phyloP scores from a whole-genome alignment of 2,113 vertebrate species.

The Lagopus muta region DNA sequence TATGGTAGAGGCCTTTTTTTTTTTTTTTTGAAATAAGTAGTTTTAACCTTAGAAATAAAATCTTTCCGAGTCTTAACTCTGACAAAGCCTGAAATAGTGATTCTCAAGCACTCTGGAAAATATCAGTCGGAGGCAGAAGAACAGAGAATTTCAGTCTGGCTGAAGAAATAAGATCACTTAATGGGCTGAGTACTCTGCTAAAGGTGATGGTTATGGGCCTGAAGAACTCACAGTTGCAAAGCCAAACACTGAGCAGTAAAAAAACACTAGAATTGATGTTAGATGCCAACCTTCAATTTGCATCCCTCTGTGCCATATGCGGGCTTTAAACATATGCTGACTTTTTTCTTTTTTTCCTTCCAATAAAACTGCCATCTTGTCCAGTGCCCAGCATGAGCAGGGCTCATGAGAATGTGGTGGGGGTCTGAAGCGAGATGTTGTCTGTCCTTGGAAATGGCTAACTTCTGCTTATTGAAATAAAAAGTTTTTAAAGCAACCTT shows the following conservation, averaged over 20 bases:
- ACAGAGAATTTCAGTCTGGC: background rate
- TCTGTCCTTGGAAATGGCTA: background rate
- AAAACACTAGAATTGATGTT: background rate
- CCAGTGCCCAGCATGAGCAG: background rate
- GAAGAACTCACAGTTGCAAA: fast-evolving
- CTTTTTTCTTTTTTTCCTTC: background rate
- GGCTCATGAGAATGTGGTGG: background rate
- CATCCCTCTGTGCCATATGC: background rate
- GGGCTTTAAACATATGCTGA: background rate
- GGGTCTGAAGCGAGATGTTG: fast-evolving
- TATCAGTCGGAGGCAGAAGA: background rate
- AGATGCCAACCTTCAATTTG: background rate
- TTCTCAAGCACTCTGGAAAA: background rate
- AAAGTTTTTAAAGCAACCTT: background rate
- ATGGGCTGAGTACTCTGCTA: background rate
- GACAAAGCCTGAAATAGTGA: background rate
- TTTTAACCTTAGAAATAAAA: background rate
- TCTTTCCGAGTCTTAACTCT: background rate
- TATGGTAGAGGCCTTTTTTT: background rate
- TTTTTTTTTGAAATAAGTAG: background rate
- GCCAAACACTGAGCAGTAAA: background rate
- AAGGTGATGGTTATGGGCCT: fast-evolving
- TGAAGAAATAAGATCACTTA: background rate
- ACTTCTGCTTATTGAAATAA: background rate
- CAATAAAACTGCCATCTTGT: fast-evolving